phyloP scores from a whole-genome alignment of 2,797 vertebrate genomes.

The Psittacula derbiana region DNA sequence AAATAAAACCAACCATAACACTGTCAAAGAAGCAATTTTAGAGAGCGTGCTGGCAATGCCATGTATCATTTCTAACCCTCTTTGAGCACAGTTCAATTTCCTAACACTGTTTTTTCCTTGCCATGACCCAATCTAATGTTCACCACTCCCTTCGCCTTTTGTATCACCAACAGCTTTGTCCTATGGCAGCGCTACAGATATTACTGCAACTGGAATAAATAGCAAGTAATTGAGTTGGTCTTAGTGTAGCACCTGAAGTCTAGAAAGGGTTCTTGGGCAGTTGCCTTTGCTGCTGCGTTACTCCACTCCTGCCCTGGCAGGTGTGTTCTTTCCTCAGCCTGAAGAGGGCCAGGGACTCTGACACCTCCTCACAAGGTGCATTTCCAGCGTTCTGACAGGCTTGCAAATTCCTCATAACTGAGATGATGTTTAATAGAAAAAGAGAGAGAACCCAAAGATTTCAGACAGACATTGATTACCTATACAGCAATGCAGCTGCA shows the following conservation, averaged over 20 bases:
- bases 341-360: conserved; percentile 14
- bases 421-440: neutral
- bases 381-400: neutral
- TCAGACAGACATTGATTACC: neutral
- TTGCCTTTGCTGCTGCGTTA: neutral
- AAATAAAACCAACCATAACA: neutral
- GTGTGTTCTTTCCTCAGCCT: neutral
- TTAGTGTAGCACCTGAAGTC: neutral
- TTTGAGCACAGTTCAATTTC: neutral
- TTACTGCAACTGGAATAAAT: neutral
- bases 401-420: neutral
- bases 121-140: neutral
- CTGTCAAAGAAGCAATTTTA: neutral
- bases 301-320: neutral
- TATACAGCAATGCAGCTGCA: neutral
- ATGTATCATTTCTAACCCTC: neutral
- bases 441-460: neutral
- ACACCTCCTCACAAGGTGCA: neutral
- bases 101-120: neutral
- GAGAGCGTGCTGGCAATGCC: neutral
- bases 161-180: neutral
- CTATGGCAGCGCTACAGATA: neutral
- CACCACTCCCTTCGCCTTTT: neutral
- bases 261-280: neutral
- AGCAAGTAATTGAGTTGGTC: no score